Base-by-base conservation (phyloP, 2,113 vertebrate species). In the Phrynosoma platyrhinos region DNA sequence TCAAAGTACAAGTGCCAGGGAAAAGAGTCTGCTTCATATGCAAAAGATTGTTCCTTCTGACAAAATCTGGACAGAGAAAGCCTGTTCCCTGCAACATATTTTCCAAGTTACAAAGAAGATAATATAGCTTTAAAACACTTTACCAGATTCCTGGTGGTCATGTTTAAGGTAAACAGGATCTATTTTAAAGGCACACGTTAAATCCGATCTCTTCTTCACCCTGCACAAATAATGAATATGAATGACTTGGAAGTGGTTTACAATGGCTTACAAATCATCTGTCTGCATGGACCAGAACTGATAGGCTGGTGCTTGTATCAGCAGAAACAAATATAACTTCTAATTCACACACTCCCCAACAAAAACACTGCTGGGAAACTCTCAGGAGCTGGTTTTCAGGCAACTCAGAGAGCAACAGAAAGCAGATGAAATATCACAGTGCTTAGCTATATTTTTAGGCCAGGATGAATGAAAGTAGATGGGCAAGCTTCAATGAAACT, bases 141-240 rank as follows among this genome's bases (percentile, higher is more conserved):
- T 94, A 99, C 99, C 99, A 91, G 99, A 99, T 71, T 99, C 98
- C 92, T 99, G 97, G 88, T 99, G 98, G 85, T 97, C 96, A 66
- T 99, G 98, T 94, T 97, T 98, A 85, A 99, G 96, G 90, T 99
- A 99, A 58, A 98, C 89, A 0, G 99, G 98, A 42, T 99, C 99
- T 90, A 99, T 90, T 89, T 98, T 99, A 94, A 99, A 99, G 89
- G 99, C 98, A 84, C 97, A 96, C 3, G 96, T 98, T 84, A 99
- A 91, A 92, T 98, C 98, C 1, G 93, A 52, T 94, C 98, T 98
- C 66, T 96, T 98, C 93, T 98, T 99, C 93, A 99, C 98, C 99
- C 99, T 99, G 94, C 81, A 88, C n/a, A 74, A 87, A 78, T 69
- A 83, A 55, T 27, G 58, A 12, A 64, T 8, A 87, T 3, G 66